Conservation (phyloP, 2,113 vertebrate genomes). For the Colinus virginianus region DNA sequence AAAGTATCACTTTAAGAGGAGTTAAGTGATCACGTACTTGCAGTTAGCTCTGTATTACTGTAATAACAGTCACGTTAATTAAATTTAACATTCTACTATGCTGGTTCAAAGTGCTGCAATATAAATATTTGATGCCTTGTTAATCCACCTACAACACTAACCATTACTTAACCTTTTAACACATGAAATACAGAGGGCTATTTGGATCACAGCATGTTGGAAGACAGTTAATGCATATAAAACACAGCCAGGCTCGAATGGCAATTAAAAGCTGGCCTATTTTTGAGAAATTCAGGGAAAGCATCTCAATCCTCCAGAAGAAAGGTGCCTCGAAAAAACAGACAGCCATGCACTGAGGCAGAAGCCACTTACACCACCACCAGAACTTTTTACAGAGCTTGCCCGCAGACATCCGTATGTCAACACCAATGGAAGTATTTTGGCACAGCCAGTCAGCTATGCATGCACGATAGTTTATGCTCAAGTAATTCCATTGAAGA, state of each 20-base stretch:
- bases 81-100: background rate
- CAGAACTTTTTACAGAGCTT: background rate
- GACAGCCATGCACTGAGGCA: background rate
- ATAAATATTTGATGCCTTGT: background rate
- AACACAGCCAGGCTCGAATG: background rate
- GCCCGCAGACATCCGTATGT: accelerated
- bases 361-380: background rate
- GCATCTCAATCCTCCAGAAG: background rate
- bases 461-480: background rate
- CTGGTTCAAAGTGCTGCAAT: background rate
- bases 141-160: background rate
- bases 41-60: background rate
- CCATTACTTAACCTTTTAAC: background rate
- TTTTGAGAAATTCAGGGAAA: background rate
- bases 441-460: background rate
- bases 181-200: background rate
- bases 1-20: background rate
- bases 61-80: background rate
- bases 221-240: background rate
- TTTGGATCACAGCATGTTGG: background rate
- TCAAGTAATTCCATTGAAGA: background rate
- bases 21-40: background rate
- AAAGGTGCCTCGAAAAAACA: background rate
- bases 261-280: background rate
- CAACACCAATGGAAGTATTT: background rate